Evolutionary conservation across 1,140 invertebrate genomes (phyloP), one percentile per base, ranked within the genome.

Genomic region (Calephelis virginiensis): DNA sequence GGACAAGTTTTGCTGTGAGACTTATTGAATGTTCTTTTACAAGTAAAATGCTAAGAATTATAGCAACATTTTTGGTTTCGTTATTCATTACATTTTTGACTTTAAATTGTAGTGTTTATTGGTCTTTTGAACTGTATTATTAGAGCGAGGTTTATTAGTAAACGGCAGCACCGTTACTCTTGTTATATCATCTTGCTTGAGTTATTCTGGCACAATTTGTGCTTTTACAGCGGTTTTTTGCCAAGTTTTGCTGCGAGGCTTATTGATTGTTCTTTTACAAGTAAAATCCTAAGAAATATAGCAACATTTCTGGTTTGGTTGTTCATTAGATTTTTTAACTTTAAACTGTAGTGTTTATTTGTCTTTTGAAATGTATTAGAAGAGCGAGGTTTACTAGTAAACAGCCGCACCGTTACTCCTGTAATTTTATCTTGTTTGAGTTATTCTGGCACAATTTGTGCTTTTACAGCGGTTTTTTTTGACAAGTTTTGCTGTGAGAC

Each of bases 351-450:
- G n/a, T n/a, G n/a, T n/a, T n/a, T n/a, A n/a, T n/a, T n/a, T n/a
- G n/a, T n/a, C n/a, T n/a, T n/a, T n/a, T n/a, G n/a, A n/a, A n/a
- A n/a, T n/a, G n/a, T n/a, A n/a, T n/a, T n/a, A n/a, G n/a, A n/a
- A n/a, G n/a, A 49, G 63, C 12, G 60, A 38, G 50, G 50, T 53
- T 53, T 53, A 53, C 50, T 53, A 53, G 13, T 13, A 53, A 53
- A 53, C 50, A 53, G 50, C 50, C 50, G 50, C 13, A 28, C 50
- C 14, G 50, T 53, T 53, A 53, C 50, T 53, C 50, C 50, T 50
- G 49, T 50, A 50, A 50, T 50, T 50, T 50, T 50, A 50, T 50
- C 49, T 50, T 50, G 49, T 13, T 50, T 50, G 13, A 50, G 13
- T 50, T 50, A 50, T 17, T 50, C 13, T 50, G 49, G 49, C 49